Base-by-base conservation (phyloP, 2,888 invertebrate species). In the Reticulitermes lucifugus region DNA sequence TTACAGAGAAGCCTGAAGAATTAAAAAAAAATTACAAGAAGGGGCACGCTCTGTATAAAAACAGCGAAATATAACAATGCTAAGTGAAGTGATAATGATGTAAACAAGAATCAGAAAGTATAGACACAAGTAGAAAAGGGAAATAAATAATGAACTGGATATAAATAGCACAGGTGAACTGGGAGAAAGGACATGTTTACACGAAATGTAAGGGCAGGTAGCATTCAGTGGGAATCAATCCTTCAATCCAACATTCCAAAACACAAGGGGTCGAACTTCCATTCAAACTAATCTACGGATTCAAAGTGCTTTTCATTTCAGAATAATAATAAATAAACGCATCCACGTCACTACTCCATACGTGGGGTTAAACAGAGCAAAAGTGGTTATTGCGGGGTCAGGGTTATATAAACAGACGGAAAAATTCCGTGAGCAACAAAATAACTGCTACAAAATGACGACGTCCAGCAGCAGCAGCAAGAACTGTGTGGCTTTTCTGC, bases 241-340 rank as follows among this genome's bases (percentile, higher is more conserved):
- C 65, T 79, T 81, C 73, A 83, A 79, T 84, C 43, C 71, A 84
- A 81, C 80, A 84, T 81, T 84, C 81, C 73, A 84, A 73, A 79
- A 81, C 60, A 81, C 80, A 81, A 84, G 73, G 71, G 55, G 71
- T 80, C 81, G 84, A 81, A 71, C 84, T 65, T 70, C 65, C 79
- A 71, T 73, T 84, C 81, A 84, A 81, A 77, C 84, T 84, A 79
- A 35, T 84, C 81, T 84, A 70, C 73, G 75, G 79, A 86, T 81
- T 83, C 82, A 82, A 75, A 75, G 79, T 79, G 79, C 79, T 79
- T 65, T n/a, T 41, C 43, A 81, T 46, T 77, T 77, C 43, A 77
- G 46, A 77, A 77, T 77, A 77, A 77, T 77, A 77, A 65, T 65
- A 65, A 25, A 14, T 79, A 55, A 81, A 21, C 14, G 55, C 81